Evolutionary conservation across 2,888 invertebrate species (phyloP), one percentile per base, ranked within the genome.

Genomic region (Biston betularia): DNA sequence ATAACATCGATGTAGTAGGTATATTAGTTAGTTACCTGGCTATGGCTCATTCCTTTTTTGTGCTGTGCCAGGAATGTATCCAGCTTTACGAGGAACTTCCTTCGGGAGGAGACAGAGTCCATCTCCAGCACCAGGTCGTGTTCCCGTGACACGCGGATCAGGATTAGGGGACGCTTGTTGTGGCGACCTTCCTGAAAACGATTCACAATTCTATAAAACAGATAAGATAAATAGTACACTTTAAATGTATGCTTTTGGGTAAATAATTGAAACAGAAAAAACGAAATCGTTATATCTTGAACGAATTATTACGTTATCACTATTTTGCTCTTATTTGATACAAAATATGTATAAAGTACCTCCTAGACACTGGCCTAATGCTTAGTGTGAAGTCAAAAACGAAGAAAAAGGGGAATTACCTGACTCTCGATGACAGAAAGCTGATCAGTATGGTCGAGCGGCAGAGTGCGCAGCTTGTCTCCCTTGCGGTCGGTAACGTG

Each of bases 101-200:
- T 95, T 46, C 98, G 94, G 0, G 96, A 96, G 0, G 96, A 96
- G 45, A 96, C 90, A 0, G 97, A 96, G 81, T 98, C 98, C 84
- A 99, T 96, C 86, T 99, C 98, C 60, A 99, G 92, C 12, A 98
- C 98, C 70, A 99, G 92, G 90, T 99, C 99, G 81, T 99, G 98
- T 89, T 98, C 98, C 53, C 97, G 95, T 0, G 97, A 97, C 11
- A 97, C 97, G 44, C 97, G 94, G 49, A 98, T 90, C 38, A 98
- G 90, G 8, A 98, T 96, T 83, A 98, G 94, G 0, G 98, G 98
- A 61, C 97, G 95, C 84, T 96, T 97, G 77, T 96, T 96, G 61
- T 94, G 95, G 56, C 96, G 95, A 63, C 94, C 90, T 82, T 96
- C 95, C 95, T 95, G 48, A 11, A 53, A 35, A 45, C 3, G 38